Percentiles rank a stretch among this genome's conserved stretches.
Conservation (phyloP, 2,888 invertebrate genomes). For the Blastobasis lacticolella region DNA sequence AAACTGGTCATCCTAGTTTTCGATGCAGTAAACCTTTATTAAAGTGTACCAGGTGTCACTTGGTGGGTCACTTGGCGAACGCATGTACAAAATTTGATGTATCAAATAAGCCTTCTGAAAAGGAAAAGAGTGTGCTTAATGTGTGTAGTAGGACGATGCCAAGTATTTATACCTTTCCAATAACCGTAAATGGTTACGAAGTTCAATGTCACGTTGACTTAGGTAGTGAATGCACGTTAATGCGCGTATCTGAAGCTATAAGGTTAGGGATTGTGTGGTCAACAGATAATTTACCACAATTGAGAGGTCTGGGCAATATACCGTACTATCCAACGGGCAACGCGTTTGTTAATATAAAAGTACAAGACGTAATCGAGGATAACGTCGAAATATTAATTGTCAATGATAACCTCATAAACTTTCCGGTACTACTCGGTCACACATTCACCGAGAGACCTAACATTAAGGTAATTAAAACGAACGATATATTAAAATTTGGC, state of each 20-base stretch:
- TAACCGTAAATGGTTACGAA: neutral
- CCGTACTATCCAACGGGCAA: neutral
- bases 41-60: too few species aligned
- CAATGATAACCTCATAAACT: neutral
- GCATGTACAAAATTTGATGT: too few species aligned
- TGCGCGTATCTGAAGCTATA: neutral
- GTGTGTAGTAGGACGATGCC: too few species aligned
- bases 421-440: constrained; percentile 1
- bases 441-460: constrained; percentile 5
- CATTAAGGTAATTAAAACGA: constrained; percentile 2
- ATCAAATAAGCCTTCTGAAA: too few species aligned
- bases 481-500: neutral
- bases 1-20: too few species aligned
- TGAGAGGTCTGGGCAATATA: constrained; percentile 1
- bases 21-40: too few species aligned
- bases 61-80: too few species aligned
- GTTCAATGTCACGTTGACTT: constrained; percentile 1
- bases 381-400: too few species aligned
- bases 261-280: neutral
- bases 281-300: neutral
- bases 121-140: too few species aligned
- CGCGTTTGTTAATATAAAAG: neutral
- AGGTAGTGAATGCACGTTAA: constrained; percentile 4
- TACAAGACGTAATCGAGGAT: constrained; percentile 6
- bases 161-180: too few species aligned